Conservation (phyloP, 2,797 vertebrate species). For the Pseudochromis fuscus region DNA sequence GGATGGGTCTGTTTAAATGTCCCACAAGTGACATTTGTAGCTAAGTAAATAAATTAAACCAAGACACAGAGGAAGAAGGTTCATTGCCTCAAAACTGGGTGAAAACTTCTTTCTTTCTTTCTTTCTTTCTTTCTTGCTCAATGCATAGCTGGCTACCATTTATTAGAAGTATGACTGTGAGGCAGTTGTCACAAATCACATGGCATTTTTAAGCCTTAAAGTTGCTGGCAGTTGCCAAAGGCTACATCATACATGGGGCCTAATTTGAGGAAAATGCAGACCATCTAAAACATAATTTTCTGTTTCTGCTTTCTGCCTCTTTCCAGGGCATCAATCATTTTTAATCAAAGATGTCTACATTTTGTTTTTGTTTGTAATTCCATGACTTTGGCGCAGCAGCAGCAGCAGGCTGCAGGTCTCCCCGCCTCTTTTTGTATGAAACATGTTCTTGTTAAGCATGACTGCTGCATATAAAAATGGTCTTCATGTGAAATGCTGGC, state of each 20-base stretch:
- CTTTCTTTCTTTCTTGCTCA: too few species aligned
- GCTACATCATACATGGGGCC: slow-evolving; percentile 43
- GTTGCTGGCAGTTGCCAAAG: slow-evolving; percentile 48
- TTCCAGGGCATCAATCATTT: slow-evolving; percentile 65
- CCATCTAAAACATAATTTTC: slow-evolving; percentile 56
- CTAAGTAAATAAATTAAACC: too few species aligned
- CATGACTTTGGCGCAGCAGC: not conserved
- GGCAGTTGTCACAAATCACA: slow-evolving; percentile 37
- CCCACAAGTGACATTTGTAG: too few species aligned
- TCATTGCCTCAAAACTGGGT: too few species aligned
- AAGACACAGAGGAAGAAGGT: too few species aligned
- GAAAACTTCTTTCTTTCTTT: too few species aligned
- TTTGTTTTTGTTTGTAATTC: slow-evolving; percentile 65
- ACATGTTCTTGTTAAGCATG: slow-evolving; percentile 30
- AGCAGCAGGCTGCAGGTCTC: not conserved
- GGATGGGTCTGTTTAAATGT: too few species aligned
- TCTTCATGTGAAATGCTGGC: not conserved
- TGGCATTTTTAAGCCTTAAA: slow-evolving; percentile 31
- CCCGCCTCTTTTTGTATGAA: slow-evolving; percentile 18
- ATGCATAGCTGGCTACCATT: not conserved
- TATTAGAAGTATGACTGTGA: not conserved
- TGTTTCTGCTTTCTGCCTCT: slow-evolving; percentile 37
- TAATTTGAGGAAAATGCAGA: slow-evolving; percentile 52
- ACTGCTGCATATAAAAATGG: slow-evolving; percentile 5
- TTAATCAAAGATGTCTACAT: slow-evolving; percentile 67